Evolutionary conservation across 2,888 invertebrate genomes (phyloP).

Genomic region (Drosophila histrio): DNA sequence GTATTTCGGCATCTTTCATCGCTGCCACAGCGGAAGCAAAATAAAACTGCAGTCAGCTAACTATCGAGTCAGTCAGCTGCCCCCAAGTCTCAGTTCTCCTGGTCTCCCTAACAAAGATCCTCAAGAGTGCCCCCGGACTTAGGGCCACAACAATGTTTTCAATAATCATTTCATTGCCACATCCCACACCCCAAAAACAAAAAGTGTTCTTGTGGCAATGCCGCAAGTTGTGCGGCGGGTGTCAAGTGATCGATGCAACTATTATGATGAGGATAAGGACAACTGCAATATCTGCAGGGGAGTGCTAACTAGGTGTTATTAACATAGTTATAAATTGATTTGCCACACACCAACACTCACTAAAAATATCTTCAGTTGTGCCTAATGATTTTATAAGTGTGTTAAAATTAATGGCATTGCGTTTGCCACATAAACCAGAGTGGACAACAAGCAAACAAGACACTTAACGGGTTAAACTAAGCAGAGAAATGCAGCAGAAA

Average conservation of each 20-base stretch:
- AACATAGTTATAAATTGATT: conserved; percentile 58
- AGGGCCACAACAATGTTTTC: conserved; percentile 71
- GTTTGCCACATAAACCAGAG: not conserved
- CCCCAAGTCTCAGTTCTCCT: not conserved
- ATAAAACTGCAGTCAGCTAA: conserved; percentile 58
- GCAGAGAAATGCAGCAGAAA: not conserved
- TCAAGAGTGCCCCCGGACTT: conserved; percentile 7
- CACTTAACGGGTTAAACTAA: not conserved
- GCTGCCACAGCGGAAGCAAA: conserved; percentile 78
- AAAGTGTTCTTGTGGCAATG: conserved; percentile 1
- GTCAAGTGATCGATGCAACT: conserved; percentile 70
- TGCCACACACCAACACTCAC: conserved; percentile 21
- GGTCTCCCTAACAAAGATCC: conserved; percentile 3
- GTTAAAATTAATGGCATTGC: conserved; percentile 59
- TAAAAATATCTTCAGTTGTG: conserved; percentile 23
- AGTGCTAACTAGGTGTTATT: conserved; percentile 59
- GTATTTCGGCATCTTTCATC: conserved; percentile 81
- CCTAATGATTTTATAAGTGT: conserved; percentile 71
- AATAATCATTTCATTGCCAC: conserved; percentile 68
- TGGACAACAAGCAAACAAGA: not conserved
- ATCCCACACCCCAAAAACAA: not conserved
- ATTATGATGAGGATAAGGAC: conserved; percentile 17
- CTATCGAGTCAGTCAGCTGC: conserved; percentile 22
- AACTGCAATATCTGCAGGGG: not conserved
- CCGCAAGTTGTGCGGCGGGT: conserved; percentile 63